Evolutionary conservation across 2,113 vertebrate species (phyloP).

Genomic region (Coracopsis vasa): DNA sequence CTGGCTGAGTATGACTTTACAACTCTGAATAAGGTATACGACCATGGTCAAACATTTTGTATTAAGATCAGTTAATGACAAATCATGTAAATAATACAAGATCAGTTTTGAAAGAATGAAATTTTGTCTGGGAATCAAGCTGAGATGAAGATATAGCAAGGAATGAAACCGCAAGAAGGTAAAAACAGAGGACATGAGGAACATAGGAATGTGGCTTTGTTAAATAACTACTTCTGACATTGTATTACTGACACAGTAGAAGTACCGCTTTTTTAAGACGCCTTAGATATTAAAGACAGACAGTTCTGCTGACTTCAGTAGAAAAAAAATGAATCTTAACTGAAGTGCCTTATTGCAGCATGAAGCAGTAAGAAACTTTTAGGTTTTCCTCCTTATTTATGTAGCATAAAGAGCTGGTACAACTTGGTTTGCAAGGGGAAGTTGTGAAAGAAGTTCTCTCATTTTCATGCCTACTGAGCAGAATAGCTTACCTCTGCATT

Average conservation of each 20-base stretch:
- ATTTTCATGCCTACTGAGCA: neutral
- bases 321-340: neutral
- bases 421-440: neutral
- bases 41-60: neutral
- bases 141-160: neutral
- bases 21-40: fast-evolving
- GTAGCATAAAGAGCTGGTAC: neutral
- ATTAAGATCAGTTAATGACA: neutral
- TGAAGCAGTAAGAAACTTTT: neutral
- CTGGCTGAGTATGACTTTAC: neutral
- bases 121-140: neutral
- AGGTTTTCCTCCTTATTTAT: neutral
- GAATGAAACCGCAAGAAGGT: neutral
- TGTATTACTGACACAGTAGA: neutral
- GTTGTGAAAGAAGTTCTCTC: neutral
- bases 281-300: neutral
- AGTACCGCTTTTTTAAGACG: neutral
- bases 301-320: neutral
- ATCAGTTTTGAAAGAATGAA: neutral
- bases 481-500: neutral
- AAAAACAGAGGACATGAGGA: neutral
- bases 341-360: neutral
- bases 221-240: neutral
- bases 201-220: neutral
- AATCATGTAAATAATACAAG: neutral